These are phyloP conservation scores for Cistogaster globosa DNA, from an alignment of 2,888 invertebrate genomes.

Conservation along the genomic window DNA sequence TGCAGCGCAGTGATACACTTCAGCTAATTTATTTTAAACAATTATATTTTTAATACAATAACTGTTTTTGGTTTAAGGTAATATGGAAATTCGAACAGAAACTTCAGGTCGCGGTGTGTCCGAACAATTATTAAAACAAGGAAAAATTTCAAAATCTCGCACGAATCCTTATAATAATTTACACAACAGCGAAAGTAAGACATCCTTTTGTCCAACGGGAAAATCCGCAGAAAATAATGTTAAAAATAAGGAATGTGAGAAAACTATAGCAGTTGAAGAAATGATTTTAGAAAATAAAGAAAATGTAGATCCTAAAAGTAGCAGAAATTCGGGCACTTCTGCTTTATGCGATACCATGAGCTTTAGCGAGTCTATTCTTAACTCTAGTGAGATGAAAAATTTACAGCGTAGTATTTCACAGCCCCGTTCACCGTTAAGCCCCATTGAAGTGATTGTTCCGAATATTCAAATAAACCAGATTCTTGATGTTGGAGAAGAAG, in stretches of 20 bases:
- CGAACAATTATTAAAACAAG: slow-evolving; percentile 74
- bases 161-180: slow-evolving; percentile 20
- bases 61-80: slow-evolving; percentile 71
- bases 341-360: slow-evolving; percentile 78
- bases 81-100: slow-evolving; percentile 77
- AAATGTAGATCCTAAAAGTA: slow-evolving; percentile 75
- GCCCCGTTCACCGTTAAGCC: slow-evolving; percentile 78
- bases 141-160: slow-evolving; percentile 53
- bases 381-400: slow-evolving; percentile 77
- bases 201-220: neutral
- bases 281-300: slow-evolving; percentile 77
- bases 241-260: neutral
- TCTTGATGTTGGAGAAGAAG: slow-evolving; percentile 74
- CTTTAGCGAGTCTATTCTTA: slow-evolving; percentile 80
- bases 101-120: slow-evolving; percentile 77
- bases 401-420: slow-evolving; percentile 73
- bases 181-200: slow-evolving; percentile 1
- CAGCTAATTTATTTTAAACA: neutral
- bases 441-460: slow-evolving; percentile 71
- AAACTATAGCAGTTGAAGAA: slow-evolving; percentile 30
- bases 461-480: slow-evolving; percentile 31
- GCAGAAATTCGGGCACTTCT: slow-evolving; percentile 51
- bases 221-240: slow-evolving; percentile 13
- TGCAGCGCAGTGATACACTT: no score
- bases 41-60: neutral